Evolutionary conservation across 2,888 invertebrate species (phyloP).

Genomic region (Drosophila diplacantha): DNA sequence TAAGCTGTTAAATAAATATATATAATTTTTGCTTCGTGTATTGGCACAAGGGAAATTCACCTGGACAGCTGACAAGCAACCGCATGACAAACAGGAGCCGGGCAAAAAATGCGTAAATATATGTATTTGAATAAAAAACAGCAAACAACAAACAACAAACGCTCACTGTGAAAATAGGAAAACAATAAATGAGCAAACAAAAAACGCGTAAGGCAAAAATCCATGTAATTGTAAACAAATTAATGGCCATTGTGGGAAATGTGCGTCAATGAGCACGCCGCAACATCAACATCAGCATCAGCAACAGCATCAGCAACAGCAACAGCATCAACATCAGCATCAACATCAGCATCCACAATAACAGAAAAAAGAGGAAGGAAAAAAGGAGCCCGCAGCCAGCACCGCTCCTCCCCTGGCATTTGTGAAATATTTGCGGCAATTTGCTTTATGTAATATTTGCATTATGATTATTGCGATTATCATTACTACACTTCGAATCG

Average conservation of each 20-base stretch:
- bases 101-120: neutral
- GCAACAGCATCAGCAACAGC: neutral
- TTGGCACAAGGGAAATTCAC: neutral
- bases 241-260: slow-evolving; percentile 46
- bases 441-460: slow-evolving; percentile 44
- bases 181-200: slow-evolving; percentile 21
- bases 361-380: slow-evolving; percentile 4
- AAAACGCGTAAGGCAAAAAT: slow-evolving; percentile 35
- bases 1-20: no score
- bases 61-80: slow-evolving; percentile 13
- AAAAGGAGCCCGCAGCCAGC: neutral
- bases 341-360: slow-evolving; percentile 8
- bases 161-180: slow-evolving; percentile 15
- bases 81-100: slow-evolving; percentile 1
- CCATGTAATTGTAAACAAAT: slow-evolving; percentile 48
- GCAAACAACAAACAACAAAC: neutral
- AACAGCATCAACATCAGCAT: neutral
- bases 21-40: neutral
- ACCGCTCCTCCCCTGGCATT: slow-evolving; percentile 2
- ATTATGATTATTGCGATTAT: slow-evolving; percentile 45
- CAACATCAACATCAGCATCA: slow-evolving; percentile 35
- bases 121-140: slow-evolving; percentile 1
- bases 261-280: slow-evolving; percentile 46
- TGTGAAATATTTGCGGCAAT: slow-evolving; percentile 46
- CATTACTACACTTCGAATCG: slow-evolving; percentile 33